These are phyloP conservation scores for Lepidocolaptes lacrymiger DNA, from an alignment of 2,797 vertebrate species.

Conservation along the genomic window DNA sequence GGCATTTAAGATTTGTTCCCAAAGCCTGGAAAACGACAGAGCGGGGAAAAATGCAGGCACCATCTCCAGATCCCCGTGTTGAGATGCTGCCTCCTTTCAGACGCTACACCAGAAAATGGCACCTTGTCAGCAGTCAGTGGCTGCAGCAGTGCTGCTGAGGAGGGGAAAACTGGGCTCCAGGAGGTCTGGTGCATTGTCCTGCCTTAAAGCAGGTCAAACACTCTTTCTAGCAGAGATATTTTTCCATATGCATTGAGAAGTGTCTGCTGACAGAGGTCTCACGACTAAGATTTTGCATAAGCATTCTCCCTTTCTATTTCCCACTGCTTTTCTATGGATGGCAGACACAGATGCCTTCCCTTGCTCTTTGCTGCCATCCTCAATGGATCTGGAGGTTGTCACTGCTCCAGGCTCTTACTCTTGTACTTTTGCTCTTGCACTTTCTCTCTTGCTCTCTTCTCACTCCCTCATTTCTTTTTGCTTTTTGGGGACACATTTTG, in stretches of 20 bases:
- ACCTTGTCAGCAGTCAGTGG: background rate
- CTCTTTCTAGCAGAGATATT: background rate
- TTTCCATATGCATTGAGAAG: background rate
- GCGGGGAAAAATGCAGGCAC: background rate
- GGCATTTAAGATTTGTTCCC: background rate
- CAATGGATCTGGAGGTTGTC: accelerated
- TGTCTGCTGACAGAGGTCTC: background rate
- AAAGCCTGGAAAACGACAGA: background rate
- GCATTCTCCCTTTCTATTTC: background rate
- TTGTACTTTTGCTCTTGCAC: background rate
- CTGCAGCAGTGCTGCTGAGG: background rate
- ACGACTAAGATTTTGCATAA: background rate
- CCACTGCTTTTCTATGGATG: no score
- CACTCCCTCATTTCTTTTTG: background rate
- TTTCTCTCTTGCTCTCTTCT: background rate
- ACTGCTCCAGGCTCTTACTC: background rate
- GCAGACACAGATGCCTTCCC: background rate
- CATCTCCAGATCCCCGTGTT: background rate
- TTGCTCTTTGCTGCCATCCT: background rate
- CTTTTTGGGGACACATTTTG: background rate
- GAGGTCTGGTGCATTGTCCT: background rate
- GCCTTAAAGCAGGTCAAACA: background rate
- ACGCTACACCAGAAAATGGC: background rate
- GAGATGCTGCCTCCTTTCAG: background rate
- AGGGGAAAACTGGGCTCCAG: background rate